Base-by-base conservation (phyloP, 2,888 invertebrate species). In the Argyra leucocephala region DNA sequence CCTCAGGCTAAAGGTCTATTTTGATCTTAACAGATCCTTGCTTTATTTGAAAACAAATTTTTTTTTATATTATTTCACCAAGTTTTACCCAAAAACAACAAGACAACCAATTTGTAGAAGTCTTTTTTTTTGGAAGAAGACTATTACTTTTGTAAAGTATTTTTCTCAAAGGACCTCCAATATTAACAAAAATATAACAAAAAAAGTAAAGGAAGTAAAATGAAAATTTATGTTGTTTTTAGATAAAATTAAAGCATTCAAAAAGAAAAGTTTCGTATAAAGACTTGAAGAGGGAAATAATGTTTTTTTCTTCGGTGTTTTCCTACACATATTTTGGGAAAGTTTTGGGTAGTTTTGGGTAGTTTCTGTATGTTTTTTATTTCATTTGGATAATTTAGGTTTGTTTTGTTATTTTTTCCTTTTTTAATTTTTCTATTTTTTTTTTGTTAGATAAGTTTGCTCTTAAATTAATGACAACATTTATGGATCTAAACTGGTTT, bases 131-230 rank as follows among this genome's bases (percentile, higher is more conserved):
- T 48, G 48, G 48, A 48, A 15, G n/a, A 18, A 48, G 48, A 48
- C 12, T 48, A 48, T 48, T 48, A 48, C n/a, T 48, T 48, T 15
- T 48, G 6, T 48, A 48, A 48, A 48, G 48, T 48, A 48, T 48
- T 48, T 48, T n/a, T 48, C 48, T 48, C 48, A 48, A 48, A 48
- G 48, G 48, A 48, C 48, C 48, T 48, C 48, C 48, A 48, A 48
- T 48, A 31, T 26, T 6, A 37, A 37, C 31, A 31, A 31, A 31
- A 31, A 7, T 31, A 31, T 31, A 31, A 37, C 5, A 37, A 48
- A 6, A 48, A 48, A 15, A 48, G n/a, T 3, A 48, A 48, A 48
- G 18, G 48, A 48, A 48, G 18, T n/a, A 48, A 48, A 48, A n/a
- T 48, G 12, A 48, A n/a, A 48, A 48, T 48, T 48, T 48, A 48